Evolutionary conservation across 2,888 invertebrate genomes (phyloP).

Genomic region (Chouioia cunea): DNA sequence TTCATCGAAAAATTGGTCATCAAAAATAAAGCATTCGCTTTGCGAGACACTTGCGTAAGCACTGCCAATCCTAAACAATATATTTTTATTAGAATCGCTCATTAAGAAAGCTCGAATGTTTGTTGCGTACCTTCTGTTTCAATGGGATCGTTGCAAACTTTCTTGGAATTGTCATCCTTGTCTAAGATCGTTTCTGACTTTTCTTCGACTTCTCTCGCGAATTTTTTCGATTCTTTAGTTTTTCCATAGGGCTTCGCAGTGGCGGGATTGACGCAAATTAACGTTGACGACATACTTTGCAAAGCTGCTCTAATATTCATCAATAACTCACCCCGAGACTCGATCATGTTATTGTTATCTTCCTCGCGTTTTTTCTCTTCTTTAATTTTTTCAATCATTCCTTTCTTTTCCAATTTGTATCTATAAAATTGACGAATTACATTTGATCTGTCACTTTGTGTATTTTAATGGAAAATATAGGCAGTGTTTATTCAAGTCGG

Average conservation of each 20-base stretch:
- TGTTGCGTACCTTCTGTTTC: slow-evolving; percentile 53
- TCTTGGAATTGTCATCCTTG: slow-evolving; percentile 36
- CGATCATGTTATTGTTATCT: slow-evolving; percentile 66
- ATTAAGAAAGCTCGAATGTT: neutral
- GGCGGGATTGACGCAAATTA: slow-evolving; percentile 62
- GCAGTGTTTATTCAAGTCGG: too few relatives aligned
- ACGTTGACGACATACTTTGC: slow-evolving; percentile 73
- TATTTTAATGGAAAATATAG: too few relatives aligned
- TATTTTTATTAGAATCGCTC: slow-evolving; percentile 18
- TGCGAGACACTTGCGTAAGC: slow-evolving; percentile 55
- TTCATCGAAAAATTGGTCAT: slow-evolving; percentile 58
- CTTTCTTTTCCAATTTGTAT: slow-evolving; percentile 70
- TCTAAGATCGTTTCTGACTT: slow-evolving; percentile 30
- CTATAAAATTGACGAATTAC: slow-evolving; percentile 62
- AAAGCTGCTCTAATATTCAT: slow-evolving; percentile 73
- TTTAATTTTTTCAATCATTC: slow-evolving; percentile 68
- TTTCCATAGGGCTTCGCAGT: neutral
- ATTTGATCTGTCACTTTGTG: too few relatives aligned
- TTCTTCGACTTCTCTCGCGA: slow-evolving; percentile 36
- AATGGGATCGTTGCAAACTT: slow-evolving; percentile 46
- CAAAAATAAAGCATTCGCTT: slow-evolving; percentile 54
- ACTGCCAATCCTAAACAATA: slow-evolving; percentile 55
- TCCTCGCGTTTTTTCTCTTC: slow-evolving; percentile 68
- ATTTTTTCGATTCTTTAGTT: slow-evolving; percentile 14
- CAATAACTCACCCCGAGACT: slow-evolving; percentile 71